Percentiles rank a stretch among this genome's conserved stretches.
Evolutionary conservation across 2,797 vertebrate species (phyloP).

Genomic region (Pipistrellus pygmaeus): DNA sequence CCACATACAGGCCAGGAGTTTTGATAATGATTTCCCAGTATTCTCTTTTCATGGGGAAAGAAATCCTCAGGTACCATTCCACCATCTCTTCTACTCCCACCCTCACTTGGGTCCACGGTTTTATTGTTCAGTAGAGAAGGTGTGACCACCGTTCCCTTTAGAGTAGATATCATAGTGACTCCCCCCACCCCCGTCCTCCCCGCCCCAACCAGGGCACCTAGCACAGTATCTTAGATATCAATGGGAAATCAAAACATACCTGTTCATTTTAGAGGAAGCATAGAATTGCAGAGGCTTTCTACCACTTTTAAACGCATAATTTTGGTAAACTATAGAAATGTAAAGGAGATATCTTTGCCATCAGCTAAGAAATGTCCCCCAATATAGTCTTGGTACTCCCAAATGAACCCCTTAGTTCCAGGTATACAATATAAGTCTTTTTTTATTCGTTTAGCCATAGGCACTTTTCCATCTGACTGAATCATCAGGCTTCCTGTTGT

Average conservation of each 20-base stretch:
- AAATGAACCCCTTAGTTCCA: not conserved
- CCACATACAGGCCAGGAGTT: not conserved
- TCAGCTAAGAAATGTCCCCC: not conserved
- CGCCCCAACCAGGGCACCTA: too few relatives aligned
- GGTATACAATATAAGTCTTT: not conserved
- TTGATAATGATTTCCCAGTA: not conserved
- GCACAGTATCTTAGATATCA: not conserved
- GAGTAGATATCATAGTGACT: not conserved
- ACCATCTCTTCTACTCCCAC: not conserved
- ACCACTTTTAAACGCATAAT: not conserved
- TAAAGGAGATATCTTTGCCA: conserved; percentile 14
- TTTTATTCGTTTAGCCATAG: not conserved
- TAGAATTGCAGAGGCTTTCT: not conserved
- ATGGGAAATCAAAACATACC: not conserved
- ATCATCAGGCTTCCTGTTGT: not conserved
- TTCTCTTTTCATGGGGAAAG: not conserved
- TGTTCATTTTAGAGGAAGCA: not conserved
- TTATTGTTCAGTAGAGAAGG: not conserved
- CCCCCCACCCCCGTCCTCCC: fast-evolving
- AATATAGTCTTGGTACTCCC: conserved; percentile 13
- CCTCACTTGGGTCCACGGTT: not conserved
- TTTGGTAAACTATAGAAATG: not conserved
- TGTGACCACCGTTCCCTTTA: not conserved
- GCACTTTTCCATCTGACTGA: not conserved
- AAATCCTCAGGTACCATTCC: not conserved